A percentile compares a stretch with the other conserved stretches of the same genome.
Evolutionary conservation across 2,888 invertebrate species (phyloP).

Genomic region (Erynnis tages): DNA sequence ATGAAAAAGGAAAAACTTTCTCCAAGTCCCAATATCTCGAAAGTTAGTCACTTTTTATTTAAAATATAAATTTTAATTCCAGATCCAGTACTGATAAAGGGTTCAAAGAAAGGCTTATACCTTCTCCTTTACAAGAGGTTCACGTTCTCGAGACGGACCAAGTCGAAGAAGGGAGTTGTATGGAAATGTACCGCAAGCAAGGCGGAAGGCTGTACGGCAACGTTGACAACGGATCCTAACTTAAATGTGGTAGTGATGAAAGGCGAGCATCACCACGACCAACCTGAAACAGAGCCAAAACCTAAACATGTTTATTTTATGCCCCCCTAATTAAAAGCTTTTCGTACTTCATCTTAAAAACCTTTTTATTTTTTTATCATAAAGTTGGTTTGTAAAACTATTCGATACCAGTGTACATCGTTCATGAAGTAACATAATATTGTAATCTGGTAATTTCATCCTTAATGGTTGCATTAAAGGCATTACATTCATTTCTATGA

Average conservation of each 20-base stretch:
- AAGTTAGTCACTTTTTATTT: too few relatives aligned
- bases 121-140: slow-evolving; percentile 54
- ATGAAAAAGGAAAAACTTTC: too few relatives aligned
- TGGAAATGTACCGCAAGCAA: slow-evolving; percentile 68
- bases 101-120: slow-evolving; percentile 56
- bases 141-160: slow-evolving; percentile 54
- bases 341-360: too few relatives aligned
- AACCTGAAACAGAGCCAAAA: slow-evolving; percentile 44
- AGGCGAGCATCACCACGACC: slow-evolving; percentile 52
- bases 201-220: slow-evolving; percentile 55
- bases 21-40: too few relatives aligned
- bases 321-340: slow-evolving; percentile 40
- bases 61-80: too few relatives aligned
- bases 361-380: too few relatives aligned
- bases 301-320: slow-evolving; percentile 73
- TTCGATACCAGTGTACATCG: too few relatives aligned
- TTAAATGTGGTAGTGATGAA: slow-evolving; percentile 54
- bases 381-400: too few relatives aligned
- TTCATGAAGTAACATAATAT: too few relatives aligned
- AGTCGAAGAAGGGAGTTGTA: slow-evolving; percentile 65
- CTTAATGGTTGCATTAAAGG: too few relatives aligned
- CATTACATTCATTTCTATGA: too few relatives aligned
- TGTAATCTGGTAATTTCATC: too few relatives aligned
- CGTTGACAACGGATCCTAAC: slow-evolving; percentile 58
- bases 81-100: slow-evolving; percentile 66